Evolutionary conservation across 2,888 invertebrate species (phyloP), one percentile per base, ranked within the genome.

Genomic region (Dynastes maya): DNA sequence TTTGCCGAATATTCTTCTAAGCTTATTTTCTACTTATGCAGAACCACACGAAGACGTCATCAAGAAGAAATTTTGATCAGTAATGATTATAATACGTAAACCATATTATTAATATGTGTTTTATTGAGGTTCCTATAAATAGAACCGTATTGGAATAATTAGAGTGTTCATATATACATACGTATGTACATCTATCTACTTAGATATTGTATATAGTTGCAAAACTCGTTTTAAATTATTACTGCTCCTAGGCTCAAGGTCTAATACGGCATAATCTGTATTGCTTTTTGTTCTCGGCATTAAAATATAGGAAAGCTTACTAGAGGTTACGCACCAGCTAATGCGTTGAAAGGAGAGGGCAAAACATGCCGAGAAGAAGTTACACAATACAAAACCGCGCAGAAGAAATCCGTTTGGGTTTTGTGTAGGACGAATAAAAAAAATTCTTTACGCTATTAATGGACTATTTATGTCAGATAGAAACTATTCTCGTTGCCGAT

Each of bases 181-280:
- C 53, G n/a, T 51, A 51, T n/a, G 51, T 55, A 55, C 45, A 55
- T 55, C 8, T 13, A 55, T 55, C n/a, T 55, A 71, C 37, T 58
- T 37, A 71, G 58, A 71, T 51, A 58, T 37, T 58, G 71, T 71
- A 71, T 71, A 58, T 32, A 71, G 71, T 71, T 71, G 71, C 71
- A 55, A 58, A 71, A 71, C 71, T 55, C 37, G 71, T 71, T 71
- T 71, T 71, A 71, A 55, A 71, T 71, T 71, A 71, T 71, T 55
- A 40, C 71, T 27, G 71, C 71, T 71, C 32, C 55, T 71, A 71
- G 71, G 71, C 71, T 71, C 71, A 71, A 71, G 71, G 71, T 71
- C 58, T 71, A 67, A 55, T 58, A 16, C 71, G 71, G 71, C 71
- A 58, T 71, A 71, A 55, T 71, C 71, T 71, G 55, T 71, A 71